Base-by-base conservation (phyloP, 2,888 invertebrate genomes). In the Rhorus exstirpatorius region DNA sequence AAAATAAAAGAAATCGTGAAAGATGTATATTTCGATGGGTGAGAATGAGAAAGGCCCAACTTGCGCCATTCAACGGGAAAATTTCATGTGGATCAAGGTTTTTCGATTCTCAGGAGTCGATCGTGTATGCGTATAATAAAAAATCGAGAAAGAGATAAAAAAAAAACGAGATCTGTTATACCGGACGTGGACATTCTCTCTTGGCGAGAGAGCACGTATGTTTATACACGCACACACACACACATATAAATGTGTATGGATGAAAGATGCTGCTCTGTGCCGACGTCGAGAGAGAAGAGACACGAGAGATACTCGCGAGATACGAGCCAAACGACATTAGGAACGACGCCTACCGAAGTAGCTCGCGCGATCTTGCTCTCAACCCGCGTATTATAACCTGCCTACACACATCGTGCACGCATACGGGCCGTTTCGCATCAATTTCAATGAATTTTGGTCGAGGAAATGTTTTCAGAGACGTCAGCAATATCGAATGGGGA, bases 241-340 rank as follows among this genome's bases (percentile, higher is more conserved):
- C 3, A 14, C n/a, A n/a, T n/a, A n/a, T n/a, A n/a, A n/a, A n/a
- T n/a, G n/a, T n/a, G n/a, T 14, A 35, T 12, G 26, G 6, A 19
- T 55, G 17, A 8, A 44, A n/a, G 35, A 24, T 17, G 58, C 44
- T 24, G 60, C 38, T 46, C 49, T 51, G 17, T 38, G 55, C 31
- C 44, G 77, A 44, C 49, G 31, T 63, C 46, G 49, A 68, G 58
- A 51, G 41, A 21, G 68, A 74, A 76, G 83, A 86, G 83, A 86
- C 82, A 86, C 81, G 81, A 79, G 83, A 88, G 89, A 88, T 87
- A 86, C 84, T 86, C 87, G 85, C 83, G 85, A 83, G 89, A 90
- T 90, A 89, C 86, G 85, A 87, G 84, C 83, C 83, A 80, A 87
- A 88, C 87, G 89, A 90, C 89, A 90, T 87, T 87, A 86, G 82